Evolutionary conservation across 2,797 vertebrate species (phyloP), one percentile per base, ranked within the genome.

Genomic region (Chelidonichthys spinosus): DNA sequence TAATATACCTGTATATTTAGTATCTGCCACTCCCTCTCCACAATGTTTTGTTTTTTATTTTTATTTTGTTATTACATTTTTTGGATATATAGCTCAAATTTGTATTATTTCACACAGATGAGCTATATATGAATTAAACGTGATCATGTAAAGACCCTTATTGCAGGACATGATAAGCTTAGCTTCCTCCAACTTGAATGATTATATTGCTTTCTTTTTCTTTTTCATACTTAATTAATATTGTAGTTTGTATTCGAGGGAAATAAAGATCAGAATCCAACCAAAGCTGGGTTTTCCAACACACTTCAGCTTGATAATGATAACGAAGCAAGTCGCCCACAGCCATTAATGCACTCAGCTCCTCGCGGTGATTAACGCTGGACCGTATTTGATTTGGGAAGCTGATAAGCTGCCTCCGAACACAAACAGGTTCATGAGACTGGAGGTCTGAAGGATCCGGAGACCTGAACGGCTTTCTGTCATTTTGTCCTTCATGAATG

Each of bases 321-420:
- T 90, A 88, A 87, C 76, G 79, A 79, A 88, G 81, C 69, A 71
- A 78, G 86, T 89, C 60, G 47, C 84, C 84, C 74, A 66, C 87
- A 69, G 83, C 88, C 85, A 89, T 91, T 89, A 90, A 90, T 87
- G 87, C 78, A 81, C 80, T 90, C 76, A 84, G 74, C 76, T 65
- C 4, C 81, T 90, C 86, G 90, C 83, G 86, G 86, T 85, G 91
- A 90, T 89, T 63, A 90, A 85, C 84, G 59, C 78, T 63, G 70
- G 81, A 71, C 73, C 77, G 80, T 65, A 68, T 85, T 83, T 87
- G 89, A 92, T 92, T 85, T 54, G 43, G 79, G 73, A 32, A 35
- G 81, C 64, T 82, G 85, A 90, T 88, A 79, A 81, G 83, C 81
- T 54, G 72, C 79, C 75, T 78, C 74, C 9, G n/a, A 88, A 81